Conservation (phyloP, 1,140 invertebrate species). For the Cataglyphis hispanica region DNA sequence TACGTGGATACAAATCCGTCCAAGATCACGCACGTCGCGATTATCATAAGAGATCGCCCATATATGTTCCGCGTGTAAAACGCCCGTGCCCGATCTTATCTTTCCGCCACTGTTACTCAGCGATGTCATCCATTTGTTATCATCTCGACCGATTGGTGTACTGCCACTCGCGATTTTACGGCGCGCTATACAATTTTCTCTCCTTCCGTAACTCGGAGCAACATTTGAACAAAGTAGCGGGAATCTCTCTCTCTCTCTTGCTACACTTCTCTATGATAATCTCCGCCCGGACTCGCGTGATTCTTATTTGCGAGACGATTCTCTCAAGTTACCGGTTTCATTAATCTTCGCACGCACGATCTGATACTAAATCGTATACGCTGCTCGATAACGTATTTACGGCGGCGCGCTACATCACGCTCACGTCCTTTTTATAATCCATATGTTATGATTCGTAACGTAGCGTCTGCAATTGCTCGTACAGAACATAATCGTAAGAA, state of each 20-base stretch:
- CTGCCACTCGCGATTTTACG: conserved; percentile 74
- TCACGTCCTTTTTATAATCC: conserved; percentile 46
- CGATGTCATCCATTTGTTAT: conserved; percentile 78
- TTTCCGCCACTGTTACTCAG: conserved; percentile 73
- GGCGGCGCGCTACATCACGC: conserved; percentile 42
- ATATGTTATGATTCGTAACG: conserved; percentile 36
- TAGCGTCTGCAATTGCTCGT: conserved; percentile 29
- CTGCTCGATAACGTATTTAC: conserved; percentile 52
- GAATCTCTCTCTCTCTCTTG: conserved; percentile 19
- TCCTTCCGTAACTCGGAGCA: conserved; percentile 65
- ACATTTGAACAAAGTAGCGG: conserved; percentile 48
- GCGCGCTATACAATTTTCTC: conserved; percentile 64
- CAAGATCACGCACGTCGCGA: conserved; percentile 75
- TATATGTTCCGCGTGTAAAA: conserved; percentile 62
- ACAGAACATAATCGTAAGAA: conserved; percentile 50
- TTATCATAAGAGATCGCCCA: conserved; percentile 78
- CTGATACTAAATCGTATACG: conserved; percentile 59
- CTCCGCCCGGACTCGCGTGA: conserved; percentile 24
- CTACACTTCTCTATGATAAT: conserved; percentile 55
- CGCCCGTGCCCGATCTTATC: conserved; percentile 77
- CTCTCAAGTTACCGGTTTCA: conserved; percentile 62
- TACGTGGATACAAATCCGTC: conserved; percentile 79
- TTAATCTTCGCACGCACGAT: conserved; percentile 59
- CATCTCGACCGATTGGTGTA: conserved; percentile 78
- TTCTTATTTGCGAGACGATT: conserved; percentile 54